These are phyloP conservation scores for Mobula birostris DNA, from an alignment of 2,113 vertebrate genomes.

Conservation along the genomic window DNA sequence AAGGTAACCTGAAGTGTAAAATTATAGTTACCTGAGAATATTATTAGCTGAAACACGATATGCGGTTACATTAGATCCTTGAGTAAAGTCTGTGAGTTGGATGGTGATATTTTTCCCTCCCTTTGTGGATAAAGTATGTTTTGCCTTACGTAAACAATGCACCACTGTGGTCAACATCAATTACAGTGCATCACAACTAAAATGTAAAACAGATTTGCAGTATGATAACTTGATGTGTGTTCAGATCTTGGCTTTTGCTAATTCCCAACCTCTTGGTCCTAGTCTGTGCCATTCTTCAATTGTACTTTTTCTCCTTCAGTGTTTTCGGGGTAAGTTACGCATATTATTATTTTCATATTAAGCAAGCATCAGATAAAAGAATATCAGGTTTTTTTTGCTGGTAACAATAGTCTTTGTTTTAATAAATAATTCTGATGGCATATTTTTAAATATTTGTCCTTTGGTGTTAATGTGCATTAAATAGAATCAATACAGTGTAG, in stretches of 20 bases:
- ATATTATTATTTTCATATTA: not conserved
- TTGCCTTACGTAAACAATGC: not conserved
- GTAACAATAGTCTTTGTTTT: not conserved
- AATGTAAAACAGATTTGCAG: not conserved
- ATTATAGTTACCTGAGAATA: not conserved
- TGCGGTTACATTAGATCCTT: not conserved
- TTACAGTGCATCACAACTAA: not conserved
- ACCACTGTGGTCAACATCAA: not conserved
- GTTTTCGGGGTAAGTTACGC: not conserved
- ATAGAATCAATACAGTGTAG: not conserved
- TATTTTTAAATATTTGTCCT: not conserved
- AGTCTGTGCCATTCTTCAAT: not conserved
- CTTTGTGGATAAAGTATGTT: not conserved
- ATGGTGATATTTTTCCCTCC: not conserved
- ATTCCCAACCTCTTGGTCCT: not conserved
- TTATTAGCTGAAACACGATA: not conserved
- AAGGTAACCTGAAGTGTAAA: constrained; percentile 57
- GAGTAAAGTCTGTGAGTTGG: not conserved
- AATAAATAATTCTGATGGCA: not conserved
- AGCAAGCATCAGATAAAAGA: not conserved
- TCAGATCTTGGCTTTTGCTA: not conserved
- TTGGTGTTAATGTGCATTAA: not conserved
- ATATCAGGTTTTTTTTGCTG: not conserved
- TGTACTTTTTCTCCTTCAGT: not conserved
- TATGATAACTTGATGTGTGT: not conserved